Percentiles rank a stretch among this genome's conserved stretches.
phyloP scores from a whole-genome alignment of 2,888 invertebrate genomes.

The Ophioninae sp. region DNA sequence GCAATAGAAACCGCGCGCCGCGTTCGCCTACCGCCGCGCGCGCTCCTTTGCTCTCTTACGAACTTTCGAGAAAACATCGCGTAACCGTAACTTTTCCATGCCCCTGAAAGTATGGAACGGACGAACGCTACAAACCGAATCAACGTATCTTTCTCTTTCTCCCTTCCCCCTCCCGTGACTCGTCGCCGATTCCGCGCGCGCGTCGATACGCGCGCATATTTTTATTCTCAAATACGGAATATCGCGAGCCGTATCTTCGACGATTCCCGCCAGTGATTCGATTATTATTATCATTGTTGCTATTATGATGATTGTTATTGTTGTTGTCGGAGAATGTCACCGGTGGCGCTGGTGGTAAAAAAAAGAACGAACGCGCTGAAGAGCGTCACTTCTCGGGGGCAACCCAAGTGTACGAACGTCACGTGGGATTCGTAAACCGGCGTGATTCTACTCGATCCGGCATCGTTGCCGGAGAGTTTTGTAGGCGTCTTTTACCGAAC shows the following conservation, averaged over 20 bases:
- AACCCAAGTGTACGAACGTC: slow-evolving; percentile 58
- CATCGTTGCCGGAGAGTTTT: slow-evolving; percentile 40
- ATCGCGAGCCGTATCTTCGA: slow-evolving; percentile 22
- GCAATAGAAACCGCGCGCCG: slow-evolving; percentile 38
- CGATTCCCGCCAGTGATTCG: slow-evolving; percentile 11
- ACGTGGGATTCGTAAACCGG: slow-evolving; percentile 66
- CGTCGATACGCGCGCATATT: slow-evolving; percentile 14
- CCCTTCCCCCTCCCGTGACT: slow-evolving; percentile 15
- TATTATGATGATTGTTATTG: slow-evolving; percentile 33
- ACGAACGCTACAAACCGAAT: slow-evolving; percentile 27
- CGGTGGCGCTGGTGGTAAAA: slow-evolving; percentile 32
- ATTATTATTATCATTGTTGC: slow-evolving; percentile 17
- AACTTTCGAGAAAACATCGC: slow-evolving; percentile 78
- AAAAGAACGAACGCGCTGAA: slow-evolving; percentile 21
- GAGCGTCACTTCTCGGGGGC: slow-evolving; percentile 20
- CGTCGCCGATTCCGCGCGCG: not conserved
- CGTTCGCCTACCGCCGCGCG: slow-evolving; percentile 62
- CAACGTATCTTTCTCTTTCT: slow-evolving; percentile 13
- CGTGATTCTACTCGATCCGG: slow-evolving; percentile 60
- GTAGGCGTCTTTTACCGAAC: slow-evolving; percentile 51
- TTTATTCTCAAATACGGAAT: slow-evolving; percentile 18
- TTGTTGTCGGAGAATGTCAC: slow-evolving; percentile 35
- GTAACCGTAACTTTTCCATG: slow-evolving; percentile 65
- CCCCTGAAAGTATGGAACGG: slow-evolving; percentile 29
- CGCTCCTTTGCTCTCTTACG: slow-evolving; percentile 66